These are phyloP conservation scores for Pseudorhombus dupliciocellatus DNA, from an alignment of 2,113 vertebrate species.

Conservation along the genomic window DNA sequence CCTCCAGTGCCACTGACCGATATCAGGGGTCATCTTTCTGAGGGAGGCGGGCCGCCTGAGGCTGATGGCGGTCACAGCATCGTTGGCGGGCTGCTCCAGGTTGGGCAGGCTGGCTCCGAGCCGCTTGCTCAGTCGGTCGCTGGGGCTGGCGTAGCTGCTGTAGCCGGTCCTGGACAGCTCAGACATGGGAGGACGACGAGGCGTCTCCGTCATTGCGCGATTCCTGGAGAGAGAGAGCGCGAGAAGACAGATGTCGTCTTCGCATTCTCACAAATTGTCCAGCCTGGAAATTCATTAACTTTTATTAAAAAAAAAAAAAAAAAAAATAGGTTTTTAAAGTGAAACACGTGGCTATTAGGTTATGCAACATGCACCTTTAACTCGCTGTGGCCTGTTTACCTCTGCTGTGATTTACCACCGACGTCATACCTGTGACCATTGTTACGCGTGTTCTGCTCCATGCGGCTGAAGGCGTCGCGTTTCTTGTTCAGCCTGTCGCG, in stretches of 20 bases:
- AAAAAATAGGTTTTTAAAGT: too few relatives aligned
- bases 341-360: too few relatives aligned
- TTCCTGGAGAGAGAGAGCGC: constrained; percentile 66
- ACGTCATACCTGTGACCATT: constrained; percentile 84
- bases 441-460: constrained; percentile 85
- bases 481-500: constrained; percentile 91
- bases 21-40: constrained; percentile 57
- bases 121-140: constrained; percentile 74
- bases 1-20: constrained; percentile 51
- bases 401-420: constrained; percentile 65
- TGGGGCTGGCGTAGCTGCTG: constrained; percentile 60
- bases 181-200: constrained; percentile 81
- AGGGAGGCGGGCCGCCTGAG: constrained; percentile 77
- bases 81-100: constrained; percentile 78
- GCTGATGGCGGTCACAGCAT: constrained; percentile 27
- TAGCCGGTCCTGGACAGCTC: constrained; percentile 79
- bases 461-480: constrained; percentile 87
- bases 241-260: background rate
- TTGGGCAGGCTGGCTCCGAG: constrained; percentile 93
- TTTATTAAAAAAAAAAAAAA: background rate
- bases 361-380: too few relatives aligned
- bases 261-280: background rate
- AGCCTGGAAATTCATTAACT: too few relatives aligned
- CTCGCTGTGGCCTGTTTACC: background rate
- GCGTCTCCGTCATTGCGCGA: constrained; percentile 74